Evolutionary conservation across 2,888 invertebrate species (phyloP), one percentile per base, ranked within the genome.

Genomic region (Diploptera punctata): DNA sequence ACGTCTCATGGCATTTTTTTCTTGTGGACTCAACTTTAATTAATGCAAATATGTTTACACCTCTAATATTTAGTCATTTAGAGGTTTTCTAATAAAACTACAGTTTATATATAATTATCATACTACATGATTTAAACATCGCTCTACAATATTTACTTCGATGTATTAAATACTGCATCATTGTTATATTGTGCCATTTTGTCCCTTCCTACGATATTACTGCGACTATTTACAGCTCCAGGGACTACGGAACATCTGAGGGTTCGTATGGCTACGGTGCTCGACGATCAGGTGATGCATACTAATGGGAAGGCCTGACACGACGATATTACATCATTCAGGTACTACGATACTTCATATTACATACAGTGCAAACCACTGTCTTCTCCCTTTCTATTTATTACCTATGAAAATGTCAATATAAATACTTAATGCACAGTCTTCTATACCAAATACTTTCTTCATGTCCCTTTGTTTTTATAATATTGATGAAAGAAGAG

Each of bases 221-320:
- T 67, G 44, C 69, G 29, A 73, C 49, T 70, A 67, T 74, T 74
- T 74, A 38, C 74, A 74, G 74, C 72, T 74, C 74, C 67, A 70
- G 74, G 67, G 74, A 74, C 74, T 74, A 74, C 70, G 72, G 74
- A 72, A 60, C 70, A 67, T 47, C 67, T 7, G 73, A 73, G 52
- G 67, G 73, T 70, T 74, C 71, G 54, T 71, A 67, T 65, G 75
- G 75, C 71, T 73, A 73, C 75, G 67, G 68, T 57, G 74, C 72
- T 43, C 52, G 70, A 49, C 74, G 74, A 19, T 73, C 75, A 72
- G 75, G 75, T 33, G 73, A 69, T 54, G 69, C 65, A 69, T 75
- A 75, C 71, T 75, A 75, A 73, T 29, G 49, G 38, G n/a, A n/a
- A n/a, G 31, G 33, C 54, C 4, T 26, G 21, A 52, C 38, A 62